Base-by-base conservation (phyloP, 2,888 invertebrate genomes). In the Beris morrisii region DNA sequence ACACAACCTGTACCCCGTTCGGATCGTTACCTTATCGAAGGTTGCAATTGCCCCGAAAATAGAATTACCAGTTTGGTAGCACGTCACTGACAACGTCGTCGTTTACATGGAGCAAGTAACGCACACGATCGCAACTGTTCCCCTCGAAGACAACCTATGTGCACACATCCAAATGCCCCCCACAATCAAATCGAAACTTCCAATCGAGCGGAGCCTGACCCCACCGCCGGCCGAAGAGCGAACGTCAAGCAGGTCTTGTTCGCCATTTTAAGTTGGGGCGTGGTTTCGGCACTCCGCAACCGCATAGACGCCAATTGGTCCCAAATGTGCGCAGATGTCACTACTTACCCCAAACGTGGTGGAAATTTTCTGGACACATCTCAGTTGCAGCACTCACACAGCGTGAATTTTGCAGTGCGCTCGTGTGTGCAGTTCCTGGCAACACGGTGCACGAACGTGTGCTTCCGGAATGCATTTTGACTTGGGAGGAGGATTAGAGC, bases 231-330 rank as follows among this genome's bases (percentile, higher is more conserved):
- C 22, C 3, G 22, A 32, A 38, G 38, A 38, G 30, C 15, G 3
- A 11, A 12, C 43, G 12, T 3, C 2, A 4, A 32, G 4, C 38
- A 4, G 22, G 3, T 4, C 6, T 9, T 7, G 50, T 52, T 61
- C 61, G 61, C 61, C 61, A 61, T 61, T 61, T 61, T 61, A 31
- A n/a, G 38, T 61, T 15, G 32, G 43, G 61, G 61, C 61, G 61
- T 50, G 52, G 61, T 22, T 30, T 9, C 13, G 38, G 38, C 22
- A 12, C 32, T 5, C 11, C 15, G 46, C 61, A 43, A 28, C 22
- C 52, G 61, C 50, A 61, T 12, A n/a, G 15, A 13, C 32, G 50
- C 43, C 63, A 55, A 68, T 66, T 66, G 68, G 68, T 48, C 58
- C 46, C 15, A 50, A 15, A 56, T 66, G 30, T 58, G 64, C 68